Evolutionary conservation across 2,888 invertebrate genomes (phyloP), one percentile per base, ranked within the genome.

Genomic region (Craniophora ligustri): DNA sequence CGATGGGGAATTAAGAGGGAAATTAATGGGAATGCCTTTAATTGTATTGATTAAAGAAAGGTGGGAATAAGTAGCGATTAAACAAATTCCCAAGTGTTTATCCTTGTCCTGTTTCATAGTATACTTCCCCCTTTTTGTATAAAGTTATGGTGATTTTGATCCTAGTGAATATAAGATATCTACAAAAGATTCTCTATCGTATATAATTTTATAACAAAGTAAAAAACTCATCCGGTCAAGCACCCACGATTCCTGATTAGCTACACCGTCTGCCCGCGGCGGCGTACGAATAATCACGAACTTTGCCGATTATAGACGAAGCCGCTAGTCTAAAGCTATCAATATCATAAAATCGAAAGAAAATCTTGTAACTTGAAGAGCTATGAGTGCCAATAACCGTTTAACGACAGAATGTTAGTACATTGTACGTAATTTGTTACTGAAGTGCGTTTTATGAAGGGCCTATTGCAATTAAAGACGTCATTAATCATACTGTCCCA

Each of bases 161-260:
- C 5, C 2, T 26, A 4, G n/a, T n/a, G n/a, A 8, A 19, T n/a
- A 2, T 19, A 4, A 1, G 2, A 19, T 21, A 23, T 10, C 23
- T 23, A 3, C 10, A 10, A 23, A 10, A 23, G 7, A 66, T 39
- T 26, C 60, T 54, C 53, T 47, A 54, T 18, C 28, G 32, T 34
- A 46, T 46, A 47, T 54, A 28, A 40, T 34, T 19, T 32, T 35
- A 26, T 39, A 15, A 30, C 30, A 53, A 10, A 64, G 21, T 39
- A 15, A 30, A 28, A 46, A 10, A 64, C 40, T 59, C 40, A 50
- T 31, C 32, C 59, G 74, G 66, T 68, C 63, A 68, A 50, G 58
- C 61, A 60, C 67, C 67, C 67, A 70, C 61, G 65, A 72, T 76
- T 62, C 69, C 70, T 70, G 75, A 78, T 78, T 78, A 58, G 76